Evolutionary conservation across 2,888 invertebrate genomes (phyloP).

Genomic region (Oasisia sp.): DNA sequence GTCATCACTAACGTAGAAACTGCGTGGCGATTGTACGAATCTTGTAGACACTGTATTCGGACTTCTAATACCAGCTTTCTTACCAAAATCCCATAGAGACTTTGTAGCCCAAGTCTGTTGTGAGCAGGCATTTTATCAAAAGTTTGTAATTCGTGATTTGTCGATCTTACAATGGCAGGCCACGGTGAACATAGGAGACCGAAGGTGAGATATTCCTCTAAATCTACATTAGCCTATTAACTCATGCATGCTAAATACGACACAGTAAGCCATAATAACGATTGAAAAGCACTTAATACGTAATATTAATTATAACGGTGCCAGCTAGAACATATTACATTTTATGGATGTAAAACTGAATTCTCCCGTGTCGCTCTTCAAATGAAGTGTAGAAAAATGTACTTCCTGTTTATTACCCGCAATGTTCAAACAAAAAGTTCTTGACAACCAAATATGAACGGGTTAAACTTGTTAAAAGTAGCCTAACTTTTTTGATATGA

Average conservation of each 20-base stretch:
- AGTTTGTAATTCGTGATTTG: background rate
- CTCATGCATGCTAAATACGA: background rate
- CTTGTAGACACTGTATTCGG: background rate
- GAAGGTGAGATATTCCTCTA: background rate
- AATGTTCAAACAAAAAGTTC: slow-evolving; percentile 23
- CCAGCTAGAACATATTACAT: background rate
- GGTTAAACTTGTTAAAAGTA: background rate
- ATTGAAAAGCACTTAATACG: background rate
- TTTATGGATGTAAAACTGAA: background rate
- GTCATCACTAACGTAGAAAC: background rate
- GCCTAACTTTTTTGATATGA: background rate
- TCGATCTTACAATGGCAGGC: background rate
- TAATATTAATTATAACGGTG: background rate
- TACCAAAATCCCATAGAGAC: background rate
- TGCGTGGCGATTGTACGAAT: background rate
- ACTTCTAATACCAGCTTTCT: background rate
- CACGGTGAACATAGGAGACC: background rate
- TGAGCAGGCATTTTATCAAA: background rate
- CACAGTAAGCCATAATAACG: background rate
- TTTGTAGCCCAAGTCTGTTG: background rate
- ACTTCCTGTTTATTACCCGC: slow-evolving; percentile 5
- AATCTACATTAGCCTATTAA: background rate
- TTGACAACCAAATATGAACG: slow-evolving; percentile 6
- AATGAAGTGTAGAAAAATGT: background rate
- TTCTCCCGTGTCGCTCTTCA: background rate